Evolutionary conservation across 2,113 vertebrate genomes (phyloP).

Genomic region (Tachysurus fulvidraco): DNA sequence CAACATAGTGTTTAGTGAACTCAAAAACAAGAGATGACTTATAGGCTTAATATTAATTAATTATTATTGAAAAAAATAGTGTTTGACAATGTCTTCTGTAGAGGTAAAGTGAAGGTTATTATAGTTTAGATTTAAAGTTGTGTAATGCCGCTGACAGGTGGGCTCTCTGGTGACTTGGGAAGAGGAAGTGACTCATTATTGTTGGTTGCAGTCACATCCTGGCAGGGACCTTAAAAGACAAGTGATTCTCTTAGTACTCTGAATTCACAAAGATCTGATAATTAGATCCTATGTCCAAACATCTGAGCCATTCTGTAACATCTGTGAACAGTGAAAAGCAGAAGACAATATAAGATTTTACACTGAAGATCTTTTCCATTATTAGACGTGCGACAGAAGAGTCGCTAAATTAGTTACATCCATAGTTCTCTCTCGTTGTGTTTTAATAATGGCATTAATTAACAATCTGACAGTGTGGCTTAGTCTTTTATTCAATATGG

Average conservation of each 20-base stretch:
- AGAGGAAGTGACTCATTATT: constrained; percentile 74
- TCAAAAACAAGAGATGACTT: background rate
- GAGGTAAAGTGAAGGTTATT: constrained; percentile 9
- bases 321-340: background rate
- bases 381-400: background rate
- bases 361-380: background rate
- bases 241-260: constrained; percentile 52
- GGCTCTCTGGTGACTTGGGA: constrained; percentile 54
- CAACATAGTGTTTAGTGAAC: background rate
- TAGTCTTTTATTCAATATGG: background rate
- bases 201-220: constrained; percentile 67
- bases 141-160: constrained; percentile 41
- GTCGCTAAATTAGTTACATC: background rate
- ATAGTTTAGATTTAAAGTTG: constrained; percentile 6
- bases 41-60: background rate
- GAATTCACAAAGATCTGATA: constrained; percentile 8
- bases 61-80: background rate
- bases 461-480: background rate
- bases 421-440: background rate
- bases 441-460: background rate
- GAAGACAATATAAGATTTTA: background rate
- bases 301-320: background rate
- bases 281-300: background rate
- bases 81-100: background rate
- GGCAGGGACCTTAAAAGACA: constrained; percentile 42